Conservation (phyloP, 2,797 vertebrate genomes). For the Sebastiscus albofasciatus region DNA sequence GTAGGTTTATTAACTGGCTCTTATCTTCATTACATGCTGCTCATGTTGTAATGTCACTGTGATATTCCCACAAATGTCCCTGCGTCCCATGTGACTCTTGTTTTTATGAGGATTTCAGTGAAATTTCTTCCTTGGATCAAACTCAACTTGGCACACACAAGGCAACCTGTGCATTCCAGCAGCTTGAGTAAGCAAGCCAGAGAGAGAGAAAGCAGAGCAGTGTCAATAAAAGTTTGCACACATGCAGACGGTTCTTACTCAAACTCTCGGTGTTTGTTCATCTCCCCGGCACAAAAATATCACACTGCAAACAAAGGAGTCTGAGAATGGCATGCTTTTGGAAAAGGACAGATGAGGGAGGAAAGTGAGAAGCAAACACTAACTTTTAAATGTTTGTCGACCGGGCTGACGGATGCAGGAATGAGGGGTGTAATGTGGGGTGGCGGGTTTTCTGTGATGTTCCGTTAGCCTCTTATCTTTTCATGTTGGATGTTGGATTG, state of each 20-base stretch:
- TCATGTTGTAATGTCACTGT: not conserved
- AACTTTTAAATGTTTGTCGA: not conserved
- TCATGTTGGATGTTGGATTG: not conserved
- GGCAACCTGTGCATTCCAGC: slow-evolving; percentile 54
- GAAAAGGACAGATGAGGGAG: slow-evolving; percentile 14
- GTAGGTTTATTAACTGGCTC: not conserved
- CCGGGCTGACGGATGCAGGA: not conserved
- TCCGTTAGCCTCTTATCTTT: not conserved
- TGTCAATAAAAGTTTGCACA: slow-evolving; percentile 51
- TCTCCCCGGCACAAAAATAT: slow-evolving; percentile 13
- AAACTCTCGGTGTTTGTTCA: slow-evolving; percentile 40
- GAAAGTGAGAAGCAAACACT: not conserved
- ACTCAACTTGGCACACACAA: slow-evolving; percentile 14
- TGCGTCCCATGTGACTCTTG: not conserved
- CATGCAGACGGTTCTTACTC: slow-evolving; percentile 15
- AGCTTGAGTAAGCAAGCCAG: slow-evolving; percentile 56
- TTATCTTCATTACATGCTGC: not conserved
- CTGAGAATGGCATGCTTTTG: slow-evolving; percentile 7
- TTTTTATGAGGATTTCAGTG: not conserved
- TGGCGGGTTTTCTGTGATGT: not conserved
- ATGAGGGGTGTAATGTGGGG: not conserved
- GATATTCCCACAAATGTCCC: not conserved
- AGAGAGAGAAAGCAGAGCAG: slow-evolving; percentile 32
- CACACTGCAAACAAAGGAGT: slow-evolving; percentile 20
- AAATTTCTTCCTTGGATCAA: not conserved